Conservation (phyloP, 2,113 vertebrate species). For the Lasiurus borealis region DNA sequence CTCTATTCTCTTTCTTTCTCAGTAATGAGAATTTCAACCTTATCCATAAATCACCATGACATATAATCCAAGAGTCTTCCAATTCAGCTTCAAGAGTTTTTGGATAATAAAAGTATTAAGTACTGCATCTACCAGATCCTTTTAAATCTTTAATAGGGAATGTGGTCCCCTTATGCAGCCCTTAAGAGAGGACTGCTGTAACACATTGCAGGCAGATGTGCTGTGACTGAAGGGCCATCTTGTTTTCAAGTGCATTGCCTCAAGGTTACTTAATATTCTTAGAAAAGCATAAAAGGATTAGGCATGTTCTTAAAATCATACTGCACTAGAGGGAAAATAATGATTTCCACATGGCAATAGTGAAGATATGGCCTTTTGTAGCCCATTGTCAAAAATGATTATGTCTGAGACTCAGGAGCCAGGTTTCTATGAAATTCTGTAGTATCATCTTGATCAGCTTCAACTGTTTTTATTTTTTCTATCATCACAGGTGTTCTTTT, state of each 20-base stretch:
- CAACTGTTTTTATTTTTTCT: background rate
- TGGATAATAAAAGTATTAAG: background rate
- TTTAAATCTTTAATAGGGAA: background rate
- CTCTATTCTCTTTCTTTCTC: conserved; percentile 16
- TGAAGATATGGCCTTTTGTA: background rate
- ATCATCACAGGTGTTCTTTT: background rate
- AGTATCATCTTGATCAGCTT: background rate
- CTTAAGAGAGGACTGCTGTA: no score
- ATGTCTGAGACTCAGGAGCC: background rate
- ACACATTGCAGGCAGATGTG: background rate
- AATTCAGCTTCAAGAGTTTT: conserved; percentile 37
- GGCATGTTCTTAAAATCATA: background rate
- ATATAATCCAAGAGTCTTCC: background rate
- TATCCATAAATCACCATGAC: conserved; percentile 35
- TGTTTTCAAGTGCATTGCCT: conserved; percentile 9
- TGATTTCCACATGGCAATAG: background rate
- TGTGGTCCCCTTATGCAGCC: background rate
- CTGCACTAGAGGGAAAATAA: no score
- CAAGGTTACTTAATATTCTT: background rate
- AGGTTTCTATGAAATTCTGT: background rate
- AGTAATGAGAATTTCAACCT: conserved; percentile 46
- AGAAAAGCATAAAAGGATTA: background rate
- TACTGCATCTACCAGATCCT: background rate
- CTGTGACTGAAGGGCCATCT: background rate
- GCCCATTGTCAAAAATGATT: background rate